These are phyloP conservation scores for Carabus problematicus DNA, from an alignment of 2,888 invertebrate species.

Conservation along the genomic window DNA sequence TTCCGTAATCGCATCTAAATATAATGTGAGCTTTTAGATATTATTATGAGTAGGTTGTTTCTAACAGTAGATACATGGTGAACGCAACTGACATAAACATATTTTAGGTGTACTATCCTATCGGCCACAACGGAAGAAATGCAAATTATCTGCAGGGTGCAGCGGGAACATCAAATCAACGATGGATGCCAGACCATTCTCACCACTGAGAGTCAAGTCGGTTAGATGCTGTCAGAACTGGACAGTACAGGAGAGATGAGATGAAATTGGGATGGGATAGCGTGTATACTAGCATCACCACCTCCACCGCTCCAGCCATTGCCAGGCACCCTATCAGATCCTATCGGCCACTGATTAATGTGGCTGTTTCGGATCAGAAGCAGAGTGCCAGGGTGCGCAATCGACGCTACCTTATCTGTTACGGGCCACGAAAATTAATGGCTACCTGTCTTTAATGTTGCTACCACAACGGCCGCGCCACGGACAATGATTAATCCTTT, in stretches of 20 bases:
- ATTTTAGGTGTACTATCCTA: too few species aligned
- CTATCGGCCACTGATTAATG: slow-evolving; percentile 39
- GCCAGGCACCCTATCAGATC: slow-evolving; percentile 17
- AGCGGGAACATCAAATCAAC: neutral
- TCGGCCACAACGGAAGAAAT: neutral
- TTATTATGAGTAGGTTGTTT: too few species aligned
- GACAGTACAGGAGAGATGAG: too few species aligned
- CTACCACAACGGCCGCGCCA: slow-evolving; percentile 2
- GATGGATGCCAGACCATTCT: too few species aligned
- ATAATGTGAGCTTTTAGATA: too few species aligned
- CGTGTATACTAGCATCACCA: neutral
- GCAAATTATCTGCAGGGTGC: neutral
- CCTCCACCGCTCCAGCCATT: too few species aligned
- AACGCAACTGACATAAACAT: too few species aligned
- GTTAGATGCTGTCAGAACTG: too few species aligned
- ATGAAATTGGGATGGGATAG: slow-evolving; percentile 10
- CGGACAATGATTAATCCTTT: slow-evolving; percentile 34
- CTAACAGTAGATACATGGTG: too few species aligned
- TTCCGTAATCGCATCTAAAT: too few species aligned
- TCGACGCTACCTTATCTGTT: slow-evolving; percentile 28
- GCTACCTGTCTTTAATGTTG: slow-evolving; percentile 35
- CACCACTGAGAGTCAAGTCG: too few species aligned
- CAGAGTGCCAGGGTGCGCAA: neutral
- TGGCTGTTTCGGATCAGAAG: slow-evolving; percentile 30
- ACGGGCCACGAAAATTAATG: slow-evolving; percentile 33